Conservation (phyloP, 1,140 invertebrate genomes). For the Solenopsis invicta region DNA sequence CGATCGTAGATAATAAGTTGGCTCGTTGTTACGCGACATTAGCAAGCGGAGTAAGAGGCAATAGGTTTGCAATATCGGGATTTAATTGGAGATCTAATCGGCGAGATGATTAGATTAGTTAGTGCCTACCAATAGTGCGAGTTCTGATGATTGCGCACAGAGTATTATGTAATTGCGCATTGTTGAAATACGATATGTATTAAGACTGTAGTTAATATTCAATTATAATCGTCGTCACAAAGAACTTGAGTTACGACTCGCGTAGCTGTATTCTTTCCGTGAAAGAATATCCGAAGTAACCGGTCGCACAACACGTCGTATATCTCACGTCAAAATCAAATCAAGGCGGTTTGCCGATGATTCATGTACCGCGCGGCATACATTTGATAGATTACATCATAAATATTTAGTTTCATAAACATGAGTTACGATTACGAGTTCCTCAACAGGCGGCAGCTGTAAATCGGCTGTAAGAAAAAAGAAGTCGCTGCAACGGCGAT, state of each 20-base stretch:
- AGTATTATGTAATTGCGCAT: conserved; percentile 12
- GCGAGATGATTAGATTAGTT: conserved; percentile 38
- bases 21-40: conserved; percentile 26
- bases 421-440: conserved; percentile 2
- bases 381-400: conserved; percentile 61
- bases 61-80: background rate
- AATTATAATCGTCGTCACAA: background rate
- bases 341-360: conserved; percentile 29
- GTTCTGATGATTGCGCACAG: background rate
- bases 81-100: conserved; percentile 55
- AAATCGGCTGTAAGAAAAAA: background rate
- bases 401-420: conserved; percentile 61
- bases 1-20: background rate
- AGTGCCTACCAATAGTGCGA: conserved; percentile 13
- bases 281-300: background rate
- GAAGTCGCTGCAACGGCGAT: background rate
- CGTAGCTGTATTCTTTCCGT: background rate
- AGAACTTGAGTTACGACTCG: background rate
- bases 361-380: conserved; percentile 21
- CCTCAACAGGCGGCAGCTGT: background rate
- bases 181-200: background rate
- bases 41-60: background rate
- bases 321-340: conserved; percentile 45
- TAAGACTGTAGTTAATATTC: background rate
- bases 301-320: background rate